Conservation (phyloP, 2,113 vertebrate species). For the Leptobrachium ailaonicum region DNA sequence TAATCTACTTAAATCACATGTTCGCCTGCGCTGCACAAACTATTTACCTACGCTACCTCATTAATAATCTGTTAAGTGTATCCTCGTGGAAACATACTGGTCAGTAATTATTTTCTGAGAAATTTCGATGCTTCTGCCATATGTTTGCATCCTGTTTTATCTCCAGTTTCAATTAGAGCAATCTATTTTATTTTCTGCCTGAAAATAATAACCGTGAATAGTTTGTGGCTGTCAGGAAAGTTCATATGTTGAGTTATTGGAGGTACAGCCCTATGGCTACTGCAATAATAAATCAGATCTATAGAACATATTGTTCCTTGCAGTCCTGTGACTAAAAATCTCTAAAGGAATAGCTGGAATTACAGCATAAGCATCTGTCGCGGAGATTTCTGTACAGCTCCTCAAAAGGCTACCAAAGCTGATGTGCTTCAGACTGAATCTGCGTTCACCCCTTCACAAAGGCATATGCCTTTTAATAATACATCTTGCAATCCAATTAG, state of each 20-base stretch:
- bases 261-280: constrained; percentile 46
- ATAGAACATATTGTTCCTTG: constrained; percentile 45
- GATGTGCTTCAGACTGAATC: constrained; percentile 47
- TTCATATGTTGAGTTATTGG: constrained; percentile 46
- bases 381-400: constrained; percentile 36
- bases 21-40: no score
- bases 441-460: constrained; percentile 43
- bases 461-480: constrained; percentile 48
- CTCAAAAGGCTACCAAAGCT: constrained; percentile 43
- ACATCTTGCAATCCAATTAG: constrained; percentile 49
- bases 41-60: no score
- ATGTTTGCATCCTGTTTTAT: constrained; percentile 41
- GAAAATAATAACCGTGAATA: constrained; percentile 34
- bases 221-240: constrained; percentile 37
- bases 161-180: constrained; percentile 38
- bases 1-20: no score
- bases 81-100: constrained; percentile 8
- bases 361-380: constrained; percentile 44
- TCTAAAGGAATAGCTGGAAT: constrained; percentile 38
- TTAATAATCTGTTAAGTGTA: not conserved
- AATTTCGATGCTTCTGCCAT: constrained; percentile 20
- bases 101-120: constrained; percentile 35
- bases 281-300: constrained; percentile 46
- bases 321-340: constrained; percentile 34
- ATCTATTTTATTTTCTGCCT: not conserved